These are phyloP conservation scores for Periplaneta americana DNA, from an alignment of 1,140 invertebrate genomes.

Conservation along the genomic window DNA sequence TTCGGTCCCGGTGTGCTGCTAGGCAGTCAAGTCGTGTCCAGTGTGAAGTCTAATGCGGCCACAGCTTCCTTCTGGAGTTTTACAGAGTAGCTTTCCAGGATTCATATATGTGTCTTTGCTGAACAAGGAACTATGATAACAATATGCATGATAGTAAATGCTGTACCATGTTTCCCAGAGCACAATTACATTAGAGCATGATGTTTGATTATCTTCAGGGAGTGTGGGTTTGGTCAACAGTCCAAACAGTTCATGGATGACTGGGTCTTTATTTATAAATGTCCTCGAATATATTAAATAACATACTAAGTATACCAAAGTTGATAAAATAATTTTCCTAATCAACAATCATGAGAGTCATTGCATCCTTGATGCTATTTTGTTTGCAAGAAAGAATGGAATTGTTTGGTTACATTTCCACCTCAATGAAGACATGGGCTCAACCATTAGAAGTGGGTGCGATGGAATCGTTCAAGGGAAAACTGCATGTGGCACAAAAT, in stretches of 20 bases:
- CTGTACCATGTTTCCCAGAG: constrained; percentile 30
- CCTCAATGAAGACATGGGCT: constrained; percentile 31
- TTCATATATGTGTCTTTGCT: constrained; percentile 24
- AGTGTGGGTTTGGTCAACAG: constrained; percentile 8
- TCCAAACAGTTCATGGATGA: constrained; percentile 15
- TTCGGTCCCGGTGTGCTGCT: too few relatives aligned
- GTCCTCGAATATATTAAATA: constrained; percentile 28
- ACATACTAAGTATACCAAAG: constrained; percentile 21
- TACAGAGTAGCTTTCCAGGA: too few relatives aligned
- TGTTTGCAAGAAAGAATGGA: constrained; percentile 24
- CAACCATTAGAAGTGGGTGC: constrained; percentile 33
- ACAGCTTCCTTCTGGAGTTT: too few relatives aligned
- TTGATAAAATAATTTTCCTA: constrained; percentile 34
- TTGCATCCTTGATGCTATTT: constrained; percentile 24
- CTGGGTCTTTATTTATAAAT: constrained; percentile 17
- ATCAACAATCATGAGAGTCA: constrained; percentile 36
- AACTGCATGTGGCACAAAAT: constrained; percentile 24
- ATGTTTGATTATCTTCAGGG: constrained; percentile 27
- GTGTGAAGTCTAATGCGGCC: too few relatives aligned
- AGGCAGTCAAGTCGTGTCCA: too few relatives aligned
- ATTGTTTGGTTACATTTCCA: constrained; percentile 29
- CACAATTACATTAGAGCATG: constrained; percentile 26
- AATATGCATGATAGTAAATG: constrained; percentile 23
- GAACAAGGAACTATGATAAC: constrained; percentile 29
- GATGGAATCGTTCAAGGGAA: constrained; percentile 28